These are phyloP conservation scores for Toxotes lorentzi DNA, from an alignment of 2,797 vertebrate genomes.

Conservation along the genomic window DNA sequence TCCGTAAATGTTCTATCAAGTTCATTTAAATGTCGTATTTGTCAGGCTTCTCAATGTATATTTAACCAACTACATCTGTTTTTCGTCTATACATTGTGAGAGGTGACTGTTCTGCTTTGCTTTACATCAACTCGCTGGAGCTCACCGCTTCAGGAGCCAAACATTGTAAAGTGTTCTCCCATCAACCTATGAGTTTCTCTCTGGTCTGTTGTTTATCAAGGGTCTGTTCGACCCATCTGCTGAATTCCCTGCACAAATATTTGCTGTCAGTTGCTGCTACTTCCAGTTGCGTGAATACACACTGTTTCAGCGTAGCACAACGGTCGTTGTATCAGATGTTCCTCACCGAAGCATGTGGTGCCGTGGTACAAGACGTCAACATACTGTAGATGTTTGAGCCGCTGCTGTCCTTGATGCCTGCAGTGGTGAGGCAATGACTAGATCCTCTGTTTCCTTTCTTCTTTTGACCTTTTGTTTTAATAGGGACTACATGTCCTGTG, in stretches of 20 bases:
- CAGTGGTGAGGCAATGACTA: slow-evolving; percentile 36
- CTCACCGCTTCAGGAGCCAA: slow-evolving; percentile 6
- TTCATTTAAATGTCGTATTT: neutral
- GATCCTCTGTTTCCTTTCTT: slow-evolving; percentile 42
- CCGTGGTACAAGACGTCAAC: slow-evolving; percentile 6
- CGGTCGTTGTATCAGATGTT: slow-evolving; percentile 34
- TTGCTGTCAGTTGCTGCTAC: slow-evolving; percentile 22
- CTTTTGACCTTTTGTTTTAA: slow-evolving; percentile 40
- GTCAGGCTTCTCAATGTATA: neutral
- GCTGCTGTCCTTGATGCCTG: slow-evolving; percentile 30
- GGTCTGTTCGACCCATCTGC: slow-evolving; percentile 40
- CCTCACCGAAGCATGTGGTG: slow-evolving; percentile 33
- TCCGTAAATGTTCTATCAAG: neutral
- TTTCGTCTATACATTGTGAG: neutral
- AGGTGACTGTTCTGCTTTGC: neutral
- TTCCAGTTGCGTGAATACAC: slow-evolving; percentile 11
- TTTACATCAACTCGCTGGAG: slow-evolving; percentile 15
- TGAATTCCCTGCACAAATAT: slow-evolving; percentile 54
- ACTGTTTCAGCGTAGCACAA: slow-evolving; percentile 17
- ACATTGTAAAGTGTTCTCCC: slow-evolving; percentile 27
- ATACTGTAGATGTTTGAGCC: slow-evolving; percentile 30
- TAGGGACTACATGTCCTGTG: slow-evolving; percentile 11
- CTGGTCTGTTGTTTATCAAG: slow-evolving; percentile 37
- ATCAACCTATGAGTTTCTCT: slow-evolving; percentile 16
- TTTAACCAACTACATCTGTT: slow-evolving; percentile 2